Evolutionary conservation across 1,140 invertebrate species (phyloP).

Genomic region (Diabrotica virgifera): DNA sequence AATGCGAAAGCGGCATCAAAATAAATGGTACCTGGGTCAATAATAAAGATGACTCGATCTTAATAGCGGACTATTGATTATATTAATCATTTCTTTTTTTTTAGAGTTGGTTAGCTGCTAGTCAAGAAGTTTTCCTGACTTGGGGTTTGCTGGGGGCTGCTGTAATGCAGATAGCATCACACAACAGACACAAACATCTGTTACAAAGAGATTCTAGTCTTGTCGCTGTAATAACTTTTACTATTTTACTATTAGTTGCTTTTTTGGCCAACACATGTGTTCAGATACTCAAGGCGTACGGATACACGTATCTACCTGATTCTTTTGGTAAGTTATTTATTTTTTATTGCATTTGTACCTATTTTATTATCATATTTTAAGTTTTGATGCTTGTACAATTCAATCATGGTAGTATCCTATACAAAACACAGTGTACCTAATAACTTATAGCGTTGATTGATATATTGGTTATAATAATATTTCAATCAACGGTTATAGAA

Average conservation of each 20-base stretch:
- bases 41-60: too few relatives aligned
- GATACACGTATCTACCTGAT: slow-evolving; percentile 72
- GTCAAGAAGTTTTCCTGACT: slow-evolving; percentile 83
- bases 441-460: too few relatives aligned
- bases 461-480: background rate
- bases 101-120: slow-evolving; percentile 82
- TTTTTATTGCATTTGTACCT: background rate
- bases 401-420: too few relatives aligned
- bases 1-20: too few relatives aligned
- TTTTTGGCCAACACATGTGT: slow-evolving; percentile 79
- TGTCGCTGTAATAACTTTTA: slow-evolving; percentile 74
- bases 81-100: slow-evolving; percentile 32
- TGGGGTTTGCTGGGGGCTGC: slow-evolving; percentile 87
- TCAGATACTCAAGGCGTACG: slow-evolving; percentile 67
- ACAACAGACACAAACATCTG: slow-evolving; percentile 66
- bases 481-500: too few relatives aligned
- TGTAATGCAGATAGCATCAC: slow-evolving; percentile 77
- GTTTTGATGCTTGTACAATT: too few relatives aligned
- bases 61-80: too few relatives aligned
- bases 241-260: slow-evolving; percentile 69
- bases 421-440: too few relatives aligned
- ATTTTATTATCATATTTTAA: too few relatives aligned
- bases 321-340: slow-evolving; percentile 73
- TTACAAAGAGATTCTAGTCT: slow-evolving; percentile 75
- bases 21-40: too few relatives aligned